phyloP scores from a whole-genome alignment of 2,888 invertebrate genomes.

The Cepaea hortensis region DNA sequence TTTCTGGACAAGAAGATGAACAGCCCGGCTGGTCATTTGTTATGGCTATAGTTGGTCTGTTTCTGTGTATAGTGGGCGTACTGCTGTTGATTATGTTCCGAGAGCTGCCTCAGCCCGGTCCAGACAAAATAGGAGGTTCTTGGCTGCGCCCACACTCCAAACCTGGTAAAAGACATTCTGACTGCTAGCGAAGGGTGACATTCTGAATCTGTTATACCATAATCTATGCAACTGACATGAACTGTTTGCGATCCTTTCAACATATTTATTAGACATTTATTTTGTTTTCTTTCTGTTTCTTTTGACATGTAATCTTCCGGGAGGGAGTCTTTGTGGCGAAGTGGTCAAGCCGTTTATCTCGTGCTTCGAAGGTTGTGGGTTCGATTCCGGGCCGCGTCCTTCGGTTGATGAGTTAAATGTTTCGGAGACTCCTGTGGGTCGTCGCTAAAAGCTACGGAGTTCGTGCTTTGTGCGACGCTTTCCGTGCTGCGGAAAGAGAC shows the following conservation, averaged over 20 bases:
- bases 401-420: no score
- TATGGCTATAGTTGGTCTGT: slow-evolving; percentile 36
- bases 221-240: not conserved
- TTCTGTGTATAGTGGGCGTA: slow-evolving; percentile 38
- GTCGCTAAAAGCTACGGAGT: no score
- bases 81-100: slow-evolving; percentile 46
- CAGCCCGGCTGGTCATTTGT: slow-evolving; percentile 44
- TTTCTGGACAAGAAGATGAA: slow-evolving; percentile 49
- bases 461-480: no score
- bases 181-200: not conserved
- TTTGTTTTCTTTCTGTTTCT: no score
- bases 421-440: no score
- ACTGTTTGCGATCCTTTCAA: not conserved
- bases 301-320: no score
- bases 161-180: not conserved
- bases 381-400: no score
- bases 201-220: not conserved
- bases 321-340: no score
- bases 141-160: slow-evolving; percentile 39
- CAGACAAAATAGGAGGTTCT: slow-evolving; percentile 28
- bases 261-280: no score
- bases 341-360: no score
- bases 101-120: slow-evolving; percentile 32
- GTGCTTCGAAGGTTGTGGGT: no score
- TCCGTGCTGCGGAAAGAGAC: no score